Percentiles rank a stretch among this genome's conserved stretches.
phyloP scores from a whole-genome alignment of 2,797 vertebrate species.

The Oophaga sylvatica region DNA sequence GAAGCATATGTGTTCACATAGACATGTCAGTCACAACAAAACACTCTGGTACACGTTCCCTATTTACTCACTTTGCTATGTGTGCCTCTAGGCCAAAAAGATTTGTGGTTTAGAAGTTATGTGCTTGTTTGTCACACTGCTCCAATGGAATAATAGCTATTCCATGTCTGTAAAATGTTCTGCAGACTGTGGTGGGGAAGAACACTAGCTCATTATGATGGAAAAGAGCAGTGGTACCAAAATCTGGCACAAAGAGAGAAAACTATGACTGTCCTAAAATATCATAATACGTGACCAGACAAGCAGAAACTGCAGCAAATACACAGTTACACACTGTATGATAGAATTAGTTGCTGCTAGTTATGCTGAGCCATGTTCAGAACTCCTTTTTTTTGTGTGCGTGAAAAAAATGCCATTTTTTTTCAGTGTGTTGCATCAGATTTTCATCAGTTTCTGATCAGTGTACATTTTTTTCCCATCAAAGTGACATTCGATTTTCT shows the following conservation, averaged over 20 bases:
- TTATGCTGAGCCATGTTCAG: too few species aligned
- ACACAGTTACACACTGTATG: too few species aligned
- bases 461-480: too few species aligned
- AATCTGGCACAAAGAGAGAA: background rate
- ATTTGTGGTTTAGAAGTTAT: slow-evolving; percentile 19
- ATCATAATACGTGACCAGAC: background rate
- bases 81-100: background rate
- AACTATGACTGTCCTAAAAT: background rate
- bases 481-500: too few species aligned
- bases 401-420: too few species aligned
- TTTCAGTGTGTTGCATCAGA: too few species aligned
- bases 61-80: background rate
- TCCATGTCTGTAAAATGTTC: background rate
- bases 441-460: too few species aligned
- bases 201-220: background rate
- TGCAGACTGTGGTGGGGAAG: background rate
- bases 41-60: background rate
- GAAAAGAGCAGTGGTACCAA: background rate
- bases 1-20: background rate
- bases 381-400: too few species aligned
- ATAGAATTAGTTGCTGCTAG: too few species aligned
- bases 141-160: background rate
- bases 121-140: background rate
- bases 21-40: background rate
- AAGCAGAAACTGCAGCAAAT: background rate